These are phyloP conservation scores for Tetramorium parvispinum DNA, from an alignment of 1,140 invertebrate species.

Conservation along the genomic window DNA sequence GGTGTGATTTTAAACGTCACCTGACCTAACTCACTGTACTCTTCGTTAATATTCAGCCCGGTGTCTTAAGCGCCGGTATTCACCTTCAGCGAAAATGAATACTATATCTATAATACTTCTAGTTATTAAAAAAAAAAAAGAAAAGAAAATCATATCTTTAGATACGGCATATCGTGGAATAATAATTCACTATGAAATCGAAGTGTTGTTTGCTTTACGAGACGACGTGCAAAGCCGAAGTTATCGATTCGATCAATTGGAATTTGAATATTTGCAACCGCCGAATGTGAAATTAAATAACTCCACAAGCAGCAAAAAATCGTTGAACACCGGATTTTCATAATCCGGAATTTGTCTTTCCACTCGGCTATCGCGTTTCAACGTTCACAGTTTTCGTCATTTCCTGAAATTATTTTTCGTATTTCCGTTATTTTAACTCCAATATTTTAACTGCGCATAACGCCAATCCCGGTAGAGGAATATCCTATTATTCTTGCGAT, in stretches of 20 bases:
- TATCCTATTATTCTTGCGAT: conserved; percentile 58
- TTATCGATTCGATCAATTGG: conserved; percentile 30
- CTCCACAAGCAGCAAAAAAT: conserved; percentile 15
- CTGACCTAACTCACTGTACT: conserved; percentile 30
- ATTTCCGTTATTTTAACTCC: conserved; percentile 42
- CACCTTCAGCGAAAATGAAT: conserved; percentile 22
- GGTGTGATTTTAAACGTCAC: conserved; percentile 67
- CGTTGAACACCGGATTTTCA: conserved; percentile 32
- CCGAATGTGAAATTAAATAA: conserved; percentile 34
- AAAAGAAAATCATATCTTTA: conserved; percentile 29
- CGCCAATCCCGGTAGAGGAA: conserved; percentile 41
- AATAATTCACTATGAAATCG: not conserved
- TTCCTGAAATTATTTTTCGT: conserved; percentile 38
- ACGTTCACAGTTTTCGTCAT: conserved; percentile 24
- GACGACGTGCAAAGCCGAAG: not conserved
- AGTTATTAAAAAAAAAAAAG: not conserved
- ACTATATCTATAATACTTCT: not conserved
- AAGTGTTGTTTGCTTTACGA: conserved; percentile 1
- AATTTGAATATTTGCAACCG: conserved; percentile 33
- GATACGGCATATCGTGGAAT: not conserved
- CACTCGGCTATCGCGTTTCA: conserved; percentile 17
- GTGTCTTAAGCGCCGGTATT: conserved; percentile 23
- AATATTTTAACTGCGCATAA: conserved; percentile 46
- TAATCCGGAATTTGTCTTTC: conserved; percentile 51
- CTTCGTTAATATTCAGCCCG: conserved; percentile 40